These are phyloP conservation scores for Lasaia peninsularis DNA, from an alignment of 1,140 invertebrate species.

Conservation along the genomic window DNA sequence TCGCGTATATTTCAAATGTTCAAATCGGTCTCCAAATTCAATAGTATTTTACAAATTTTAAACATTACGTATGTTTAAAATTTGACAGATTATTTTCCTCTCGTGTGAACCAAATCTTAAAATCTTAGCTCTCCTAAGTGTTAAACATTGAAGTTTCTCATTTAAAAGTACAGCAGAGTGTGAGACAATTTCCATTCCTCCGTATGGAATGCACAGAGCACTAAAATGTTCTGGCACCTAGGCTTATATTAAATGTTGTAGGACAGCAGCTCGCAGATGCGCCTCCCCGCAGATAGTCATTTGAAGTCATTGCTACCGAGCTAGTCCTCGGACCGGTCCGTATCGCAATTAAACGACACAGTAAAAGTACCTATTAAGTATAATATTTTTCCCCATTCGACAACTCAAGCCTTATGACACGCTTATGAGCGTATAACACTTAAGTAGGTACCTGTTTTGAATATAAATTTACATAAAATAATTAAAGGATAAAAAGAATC, in stretches of 20 bases:
- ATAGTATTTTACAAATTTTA: too few species aligned
- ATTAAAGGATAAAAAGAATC: not conserved
- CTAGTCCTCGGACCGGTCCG: conserved; percentile 40
- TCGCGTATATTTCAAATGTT: too few species aligned
- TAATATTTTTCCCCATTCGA: conserved; percentile 42
- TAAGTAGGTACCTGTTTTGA: not conserved
- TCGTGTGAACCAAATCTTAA: too few species aligned
- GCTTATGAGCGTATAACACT: not conserved
- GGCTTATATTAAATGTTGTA: conserved; percentile 3
- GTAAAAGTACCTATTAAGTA: conserved; percentile 55
- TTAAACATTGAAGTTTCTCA: too few species aligned
- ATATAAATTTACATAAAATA: conserved; percentile 1
- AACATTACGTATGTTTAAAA: too few species aligned
- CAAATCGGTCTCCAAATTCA: too few species aligned
- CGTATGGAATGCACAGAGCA: not conserved
- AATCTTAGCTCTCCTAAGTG: too few species aligned
- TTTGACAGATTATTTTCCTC: too few species aligned
- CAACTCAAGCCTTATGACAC: conserved; percentile 13
- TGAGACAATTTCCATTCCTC: not conserved
- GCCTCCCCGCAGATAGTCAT: conserved; percentile 50
- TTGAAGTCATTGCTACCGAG: conserved; percentile 62
- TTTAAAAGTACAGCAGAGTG: not conserved
- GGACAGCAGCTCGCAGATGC: conserved; percentile 29
- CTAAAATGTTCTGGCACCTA: not conserved
- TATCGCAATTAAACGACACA: conserved; percentile 62